A percentile compares a stretch with the other conserved stretches of the same genome.
phyloP scores from a whole-genome alignment of 1,140 invertebrate genomes.

The Semibalanus balanoides region DNA sequence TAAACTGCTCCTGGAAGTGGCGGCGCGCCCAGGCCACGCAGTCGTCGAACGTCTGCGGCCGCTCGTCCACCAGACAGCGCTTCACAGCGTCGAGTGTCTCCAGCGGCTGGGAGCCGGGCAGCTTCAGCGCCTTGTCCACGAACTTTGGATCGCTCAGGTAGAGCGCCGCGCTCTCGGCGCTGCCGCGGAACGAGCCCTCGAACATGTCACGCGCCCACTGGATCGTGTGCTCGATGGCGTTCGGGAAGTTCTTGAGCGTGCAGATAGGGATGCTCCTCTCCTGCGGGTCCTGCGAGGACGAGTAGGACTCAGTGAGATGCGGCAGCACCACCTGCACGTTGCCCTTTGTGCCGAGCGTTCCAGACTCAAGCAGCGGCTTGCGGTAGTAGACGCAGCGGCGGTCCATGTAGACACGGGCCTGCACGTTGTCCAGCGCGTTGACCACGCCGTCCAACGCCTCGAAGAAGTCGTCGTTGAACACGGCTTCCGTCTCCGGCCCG shows the following conservation, averaged over 20 bases:
- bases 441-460: slow-evolving; percentile 82
- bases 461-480: slow-evolving; percentile 94
- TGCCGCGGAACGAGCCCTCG: slow-evolving; percentile 83
- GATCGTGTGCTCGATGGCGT: slow-evolving; percentile 95
- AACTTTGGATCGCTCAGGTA: slow-evolving; percentile 56
- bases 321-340: slow-evolving; percentile 95
- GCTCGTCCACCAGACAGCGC: slow-evolving; percentile 68
- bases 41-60: slow-evolving; percentile 64
- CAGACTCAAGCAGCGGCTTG: slow-evolving; percentile 90
- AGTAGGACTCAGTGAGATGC: slow-evolving; percentile 83
- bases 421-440: slow-evolving; percentile 95
- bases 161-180: slow-evolving; percentile 76
- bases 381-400: slow-evolving; percentile 87
- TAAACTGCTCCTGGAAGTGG: slow-evolving; percentile 83
- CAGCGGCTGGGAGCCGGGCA: slow-evolving; percentile 78
- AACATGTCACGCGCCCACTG: slow-evolving; percentile 97
- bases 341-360: slow-evolving; percentile 96
- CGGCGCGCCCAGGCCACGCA: slow-evolving; percentile 83
- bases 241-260: slow-evolving; percentile 97
- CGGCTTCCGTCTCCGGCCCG: slow-evolving; percentile 80
- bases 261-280: slow-evolving; percentile 98
- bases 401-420: slow-evolving; percentile 51
- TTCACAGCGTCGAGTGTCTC: slow-evolving; percentile 82
- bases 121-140: slow-evolving; percentile 65
- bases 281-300: slow-evolving; percentile 94